Evolutionary conservation across 1,140 invertebrate species (phyloP), one percentile per base, ranked within the genome.

Genomic region (Drosophila guanche): DNA sequence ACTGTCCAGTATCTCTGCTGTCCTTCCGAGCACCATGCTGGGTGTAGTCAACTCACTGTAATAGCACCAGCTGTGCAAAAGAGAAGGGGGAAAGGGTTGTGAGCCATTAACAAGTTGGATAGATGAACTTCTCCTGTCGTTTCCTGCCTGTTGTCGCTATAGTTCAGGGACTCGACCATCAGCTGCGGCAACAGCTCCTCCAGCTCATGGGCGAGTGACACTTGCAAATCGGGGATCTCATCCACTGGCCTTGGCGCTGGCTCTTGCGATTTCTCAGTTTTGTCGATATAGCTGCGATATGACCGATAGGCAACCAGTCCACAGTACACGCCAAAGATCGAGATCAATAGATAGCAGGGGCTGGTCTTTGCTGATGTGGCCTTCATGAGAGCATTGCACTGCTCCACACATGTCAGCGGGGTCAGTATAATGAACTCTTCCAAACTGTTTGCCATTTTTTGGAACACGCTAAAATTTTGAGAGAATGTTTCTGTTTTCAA

Each of bases 361-460:
- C 29, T 25, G 0, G 69, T 45, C 5, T 42, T 40, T 2, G 20
- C 1, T 14, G 25, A 25, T 8, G 33, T 29, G 5, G 58, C 14
- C 14, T 47, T 37, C 14, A 74, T 47, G 1, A 74, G 22, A 2
- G 40, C 40, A 10, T 65, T 74, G 33, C 53, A 55, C 25, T 65
- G 45, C 6, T 65, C 42, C 2, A 65, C 69, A 43, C 70, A 74
- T 8, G 51, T 65, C 16, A 65, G 33, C 5, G 70, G 70, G 7
- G 70, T 74, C n/a, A 74, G 41, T 12, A 53, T 65, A 2, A 74
- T 74, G 20, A 48, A 74, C n/a, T 65, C 70, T 0, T 74, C 69
- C 1, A 47, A 47, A 33, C n/a, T 6, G 0, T 61, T 25, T 3
- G 57, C 3, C 58, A 63, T 75, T 37, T 56, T 37, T 10, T 43